Evolutionary conservation across 2,797 vertebrate species (phyloP).

Genomic region (Ctenochaetus hawaiiensis): DNA sequence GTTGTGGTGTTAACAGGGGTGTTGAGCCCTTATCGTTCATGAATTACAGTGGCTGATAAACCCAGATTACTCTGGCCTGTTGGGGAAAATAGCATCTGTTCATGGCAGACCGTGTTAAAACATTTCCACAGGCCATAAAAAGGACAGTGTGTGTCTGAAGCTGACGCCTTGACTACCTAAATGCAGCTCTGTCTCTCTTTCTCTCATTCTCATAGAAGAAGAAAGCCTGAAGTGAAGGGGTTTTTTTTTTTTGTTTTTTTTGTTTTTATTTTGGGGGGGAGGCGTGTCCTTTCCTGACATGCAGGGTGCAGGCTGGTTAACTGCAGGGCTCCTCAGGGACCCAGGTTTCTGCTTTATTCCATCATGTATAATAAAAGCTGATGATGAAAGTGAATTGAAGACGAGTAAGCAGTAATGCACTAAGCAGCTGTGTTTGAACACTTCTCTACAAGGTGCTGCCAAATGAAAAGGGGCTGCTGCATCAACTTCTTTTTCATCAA

Average conservation of each 20-base stretch:
- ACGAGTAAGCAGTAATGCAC: constrained; percentile 54
- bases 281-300: not conserved
- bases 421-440: constrained; percentile 63
- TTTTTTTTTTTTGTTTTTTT: no score
- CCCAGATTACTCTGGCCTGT: constrained; percentile 42
- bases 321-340: constrained; percentile 31
- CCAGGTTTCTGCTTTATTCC: constrained; percentile 24
- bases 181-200: constrained; percentile 6
- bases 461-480: constrained; percentile 46
- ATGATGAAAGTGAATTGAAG: constrained; percentile 70
- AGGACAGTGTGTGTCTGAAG: constrained; percentile 43
- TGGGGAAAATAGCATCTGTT: constrained; percentile 50
- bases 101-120: constrained; percentile 48
- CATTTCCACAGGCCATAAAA: constrained; percentile 45
- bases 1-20: constrained; percentile 26
- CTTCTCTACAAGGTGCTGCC: constrained; percentile 40
- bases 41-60: constrained; percentile 58
- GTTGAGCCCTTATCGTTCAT: constrained; percentile 18
- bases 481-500: constrained; percentile 41
- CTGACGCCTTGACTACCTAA: constrained; percentile 28
- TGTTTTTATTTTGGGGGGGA: not conserved
- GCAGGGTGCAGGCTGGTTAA: constrained; percentile 42
- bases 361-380: constrained; percentile 64
- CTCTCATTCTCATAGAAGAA: constrained; percentile 8
- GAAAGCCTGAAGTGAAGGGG: constrained; percentile 37